Percentiles rank a stretch among this genome's conserved stretches.
Conservation (phyloP, 1,140 invertebrate genomes). For the Pseudachorutes palmiensis region DNA sequence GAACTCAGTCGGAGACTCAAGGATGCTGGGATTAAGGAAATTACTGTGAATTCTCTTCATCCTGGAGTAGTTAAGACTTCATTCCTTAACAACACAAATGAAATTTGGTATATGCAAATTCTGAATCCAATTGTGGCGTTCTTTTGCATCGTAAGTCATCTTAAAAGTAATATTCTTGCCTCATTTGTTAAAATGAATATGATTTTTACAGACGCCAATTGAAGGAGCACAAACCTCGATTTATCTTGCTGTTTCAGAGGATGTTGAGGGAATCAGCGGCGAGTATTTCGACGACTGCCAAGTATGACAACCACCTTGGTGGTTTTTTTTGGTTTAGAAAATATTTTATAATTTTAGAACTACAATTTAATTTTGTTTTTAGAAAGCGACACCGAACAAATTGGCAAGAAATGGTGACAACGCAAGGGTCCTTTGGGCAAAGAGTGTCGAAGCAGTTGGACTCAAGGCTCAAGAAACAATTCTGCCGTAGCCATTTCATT, state of each 20-base stretch:
- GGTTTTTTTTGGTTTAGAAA: too few species aligned
- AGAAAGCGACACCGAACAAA: not conserved
- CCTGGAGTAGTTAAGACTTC: conserved; percentile 6
- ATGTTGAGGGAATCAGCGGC: conserved; percentile 61
- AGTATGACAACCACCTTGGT: conserved; percentile 45
- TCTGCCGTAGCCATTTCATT: too few species aligned
- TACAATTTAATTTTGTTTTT: not conserved
- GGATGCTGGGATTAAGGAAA: not conserved
- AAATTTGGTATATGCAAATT: not conserved
- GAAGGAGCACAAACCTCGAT: conserved; percentile 75
- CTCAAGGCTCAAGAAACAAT: not conserved
- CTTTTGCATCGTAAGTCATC: not conserved
- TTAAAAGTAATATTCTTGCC: not conserved
- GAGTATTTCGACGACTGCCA: conserved; percentile 78
- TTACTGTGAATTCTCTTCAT: conserved; percentile 8
- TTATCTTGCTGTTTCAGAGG: conserved; percentile 65
- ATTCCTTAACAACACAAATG: not conserved
- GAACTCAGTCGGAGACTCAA: conserved; percentile 1
- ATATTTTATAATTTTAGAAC: not conserved
- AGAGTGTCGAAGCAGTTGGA: not conserved
- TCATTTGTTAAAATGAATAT: not conserved
- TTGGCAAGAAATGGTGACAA: not conserved
- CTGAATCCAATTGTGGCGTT: not conserved
- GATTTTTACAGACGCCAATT: conserved; percentile 56
- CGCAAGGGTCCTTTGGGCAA: not conserved